Evolutionary conservation across 2,888 invertebrate species (phyloP).

Genomic region (Scrobipalpa atriplicella): DNA sequence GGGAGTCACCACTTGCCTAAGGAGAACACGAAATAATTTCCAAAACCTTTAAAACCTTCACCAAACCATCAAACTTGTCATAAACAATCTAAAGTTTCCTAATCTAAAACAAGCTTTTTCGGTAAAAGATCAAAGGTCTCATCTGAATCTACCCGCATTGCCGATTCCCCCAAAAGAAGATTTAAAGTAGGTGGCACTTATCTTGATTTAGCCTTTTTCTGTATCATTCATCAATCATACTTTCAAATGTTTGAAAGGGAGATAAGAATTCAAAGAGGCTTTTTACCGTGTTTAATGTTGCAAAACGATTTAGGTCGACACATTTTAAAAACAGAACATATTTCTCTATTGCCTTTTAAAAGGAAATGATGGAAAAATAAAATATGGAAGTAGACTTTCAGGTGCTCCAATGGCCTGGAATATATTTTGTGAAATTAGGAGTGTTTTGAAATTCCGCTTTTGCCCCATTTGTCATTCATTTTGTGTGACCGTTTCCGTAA

Average conservation of each 20-base stretch:
- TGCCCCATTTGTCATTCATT: constrained; percentile 60
- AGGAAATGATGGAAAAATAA: not conserved
- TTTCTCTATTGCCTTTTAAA: constrained; percentile 9
- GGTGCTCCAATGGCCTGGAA: not conserved
- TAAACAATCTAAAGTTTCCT: constrained; percentile 10
- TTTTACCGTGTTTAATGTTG: constrained; percentile 14
- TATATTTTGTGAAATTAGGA: constrained; percentile 42
- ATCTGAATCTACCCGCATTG: not conserved
- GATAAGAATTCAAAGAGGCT: constrained; percentile 50
- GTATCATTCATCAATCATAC: constrained; percentile 61
- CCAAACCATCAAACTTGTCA: not conserved
- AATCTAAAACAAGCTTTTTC: not conserved
- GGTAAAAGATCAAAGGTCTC: constrained; percentile 8
- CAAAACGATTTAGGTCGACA: constrained; percentile 18
- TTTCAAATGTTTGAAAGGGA: constrained; percentile 56
- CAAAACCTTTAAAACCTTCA: constrained; percentile 19
- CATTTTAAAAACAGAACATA: not conserved
- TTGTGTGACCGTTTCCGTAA: constrained; percentile 62
- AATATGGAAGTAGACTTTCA: not conserved
- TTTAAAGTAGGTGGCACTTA: constrained; percentile 40
- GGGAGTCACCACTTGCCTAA: too few relatives aligned
- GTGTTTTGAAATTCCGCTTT: constrained; percentile 53
- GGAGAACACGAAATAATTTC: constrained; percentile 27
- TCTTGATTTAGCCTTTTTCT: constrained; percentile 51
- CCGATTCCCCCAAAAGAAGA: not conserved